A percentile compares a stretch with the other conserved stretches of the same genome.
Evolutionary conservation across 2,113 vertebrate genomes (phyloP).

Genomic region (Vulpes lagopus): DNA sequence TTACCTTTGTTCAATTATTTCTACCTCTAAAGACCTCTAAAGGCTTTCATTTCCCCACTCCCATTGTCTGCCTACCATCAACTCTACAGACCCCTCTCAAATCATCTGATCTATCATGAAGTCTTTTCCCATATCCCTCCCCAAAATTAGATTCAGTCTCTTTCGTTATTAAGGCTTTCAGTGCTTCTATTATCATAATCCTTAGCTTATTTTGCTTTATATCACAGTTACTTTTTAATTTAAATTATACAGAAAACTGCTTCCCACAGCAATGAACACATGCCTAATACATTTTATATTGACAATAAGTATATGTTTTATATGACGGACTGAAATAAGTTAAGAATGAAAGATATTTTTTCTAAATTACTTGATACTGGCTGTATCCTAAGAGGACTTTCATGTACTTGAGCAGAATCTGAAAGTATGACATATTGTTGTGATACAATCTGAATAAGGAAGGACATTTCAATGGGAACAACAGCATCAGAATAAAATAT

Average conservation of each 20-base stretch:
- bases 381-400: not conserved
- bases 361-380: not conserved
- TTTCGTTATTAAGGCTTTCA: not conserved
- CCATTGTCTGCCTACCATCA: not conserved
- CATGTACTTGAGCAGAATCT: not conserved
- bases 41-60: not conserved
- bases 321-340: not conserved
- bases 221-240: not conserved
- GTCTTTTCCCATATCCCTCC: not conserved
- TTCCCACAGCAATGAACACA: not conserved
- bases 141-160: not conserved
- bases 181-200: not conserved
- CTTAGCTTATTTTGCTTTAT: not conserved
- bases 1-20: not conserved
- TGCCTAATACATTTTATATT: not conserved
- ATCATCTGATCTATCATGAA: not conserved
- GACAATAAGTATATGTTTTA: not conserved
- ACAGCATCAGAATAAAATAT: not conserved
- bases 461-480: not conserved
- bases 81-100: not conserved
- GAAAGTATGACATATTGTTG: not conserved
- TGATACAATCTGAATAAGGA: not conserved
- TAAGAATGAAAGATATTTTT: conserved; percentile 17
- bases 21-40: not conserved
- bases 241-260: not conserved